Evolutionary conservation across 1,140 invertebrate genomes (phyloP), one percentile per base, ranked within the genome.

Genomic region (Aphelenchoides fujianensis): DNA sequence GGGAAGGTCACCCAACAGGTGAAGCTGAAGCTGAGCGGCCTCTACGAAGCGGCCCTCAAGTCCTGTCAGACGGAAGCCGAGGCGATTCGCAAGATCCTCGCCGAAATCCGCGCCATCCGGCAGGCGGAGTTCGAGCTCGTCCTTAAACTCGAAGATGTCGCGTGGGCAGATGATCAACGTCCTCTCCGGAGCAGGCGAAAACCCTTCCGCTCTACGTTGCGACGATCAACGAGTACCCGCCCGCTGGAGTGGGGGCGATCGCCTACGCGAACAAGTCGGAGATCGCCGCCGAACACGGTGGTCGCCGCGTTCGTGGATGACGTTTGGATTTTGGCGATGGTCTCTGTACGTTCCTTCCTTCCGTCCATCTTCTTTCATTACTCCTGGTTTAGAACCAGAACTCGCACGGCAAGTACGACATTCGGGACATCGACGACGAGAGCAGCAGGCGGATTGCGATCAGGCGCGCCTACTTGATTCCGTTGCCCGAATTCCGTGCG

Each of bases 321-420:
- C 80, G 95, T 96, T 84, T 98, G 95, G 95, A 98, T 98, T 76
- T 85, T 98, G 55, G 95, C 95, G 0, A 94, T 98, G 89, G 93
- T 98, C 48, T 54, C 32, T 37, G 70, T 74, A 69, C 23, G 9
- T 68, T 16, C 37, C 28, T 59, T 7, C 7, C 28, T n/a, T n/a
- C n/a, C n/a, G n/a, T n/a, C n/a, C n/a, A n/a, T n/a, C 55, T 7
- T 59, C 5, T 19, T 59, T 66, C 3, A 5, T 7, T 66, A 68
- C 31, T 32, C 68, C 71, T 2, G n/a, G 70, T 70, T 70, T n/a
- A 70, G 70, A 59, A 54, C 19, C 27, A 30, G 31, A 70, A 30
- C 53, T 9, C 28, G 7, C 27, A 66, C 12, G 91, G 91, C 75
- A 95, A 95, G 86, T 98, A 97, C 86, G 93, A 97, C 86, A 92